Conservation (phyloP, 2,797 vertebrate genomes). For the Kryptopterus vitreolus region DNA sequence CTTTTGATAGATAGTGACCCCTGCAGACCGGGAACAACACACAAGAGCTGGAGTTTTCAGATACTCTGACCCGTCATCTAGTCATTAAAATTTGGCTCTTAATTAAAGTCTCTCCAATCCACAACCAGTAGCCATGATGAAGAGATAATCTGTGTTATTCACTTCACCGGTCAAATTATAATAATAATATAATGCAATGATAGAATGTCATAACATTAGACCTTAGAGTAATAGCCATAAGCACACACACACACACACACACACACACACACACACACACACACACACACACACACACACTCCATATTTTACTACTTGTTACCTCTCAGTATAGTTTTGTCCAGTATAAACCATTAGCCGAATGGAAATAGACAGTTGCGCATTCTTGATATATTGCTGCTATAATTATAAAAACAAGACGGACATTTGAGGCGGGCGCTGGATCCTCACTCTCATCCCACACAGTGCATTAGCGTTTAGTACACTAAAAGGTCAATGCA, state of each 20-base stretch:
- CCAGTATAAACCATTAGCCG: constrained; percentile 6
- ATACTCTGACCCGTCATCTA: too few relatives aligned
- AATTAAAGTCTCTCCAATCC: too few relatives aligned
- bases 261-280: constrained; percentile 1
- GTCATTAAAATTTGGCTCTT: too few relatives aligned
- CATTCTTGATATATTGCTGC: constrained; percentile 4
- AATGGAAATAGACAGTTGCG: constrained; percentile 28
- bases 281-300: constrained; percentile 3
- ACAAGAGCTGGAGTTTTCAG: too few relatives aligned
- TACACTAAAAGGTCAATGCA: constrained; percentile 39
- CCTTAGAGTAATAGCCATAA: too few relatives aligned
- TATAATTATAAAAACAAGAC: constrained; percentile 15
- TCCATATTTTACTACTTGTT: background rate
- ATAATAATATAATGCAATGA: too few relatives aligned
- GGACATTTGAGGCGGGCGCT: background rate
- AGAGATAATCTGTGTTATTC: too few relatives aligned
- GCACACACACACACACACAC: constrained; percentile 2
- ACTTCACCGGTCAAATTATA: too few relatives aligned
- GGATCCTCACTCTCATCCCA: background rate
- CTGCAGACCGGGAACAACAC: too few relatives aligned
- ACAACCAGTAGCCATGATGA: too few relatives aligned
- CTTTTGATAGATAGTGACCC: too few relatives aligned
- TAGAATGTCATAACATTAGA: too few relatives aligned
- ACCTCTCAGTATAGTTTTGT: background rate
- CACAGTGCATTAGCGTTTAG: constrained; percentile 6